These are phyloP conservation scores for Morus bassanus DNA, from an alignment of 2,797 vertebrate genomes.

Conservation along the genomic window DNA sequence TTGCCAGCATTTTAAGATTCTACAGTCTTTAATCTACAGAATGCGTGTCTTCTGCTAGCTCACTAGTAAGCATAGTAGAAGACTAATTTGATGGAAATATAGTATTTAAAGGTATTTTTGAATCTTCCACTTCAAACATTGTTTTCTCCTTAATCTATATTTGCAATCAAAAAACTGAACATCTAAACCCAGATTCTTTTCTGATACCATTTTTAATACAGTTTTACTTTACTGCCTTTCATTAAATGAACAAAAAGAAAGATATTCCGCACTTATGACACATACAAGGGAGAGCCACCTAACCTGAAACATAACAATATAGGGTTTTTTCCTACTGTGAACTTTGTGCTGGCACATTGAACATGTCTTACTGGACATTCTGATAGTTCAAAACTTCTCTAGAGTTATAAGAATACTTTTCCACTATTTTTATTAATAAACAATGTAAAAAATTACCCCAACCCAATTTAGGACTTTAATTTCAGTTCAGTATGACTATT, in stretches of 20 bases:
- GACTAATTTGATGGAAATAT: neutral
- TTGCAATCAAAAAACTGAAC: neutral
- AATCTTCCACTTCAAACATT: neutral
- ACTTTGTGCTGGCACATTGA: neutral
- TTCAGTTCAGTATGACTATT: neutral
- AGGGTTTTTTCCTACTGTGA: neutral
- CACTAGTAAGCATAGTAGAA: neutral
- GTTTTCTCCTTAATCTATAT: neutral
- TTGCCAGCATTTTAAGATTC: neutral
- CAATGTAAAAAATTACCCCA: fast-evolving
- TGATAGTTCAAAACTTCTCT: neutral
- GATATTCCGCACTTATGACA: neutral
- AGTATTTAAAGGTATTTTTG: neutral
- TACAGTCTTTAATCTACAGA: neutral
- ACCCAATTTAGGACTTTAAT: neutral
- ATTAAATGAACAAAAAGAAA: neutral
- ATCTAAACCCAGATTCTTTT: neutral
- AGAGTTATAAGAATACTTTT: neutral
- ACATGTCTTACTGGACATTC: neutral
- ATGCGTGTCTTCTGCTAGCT: neutral
- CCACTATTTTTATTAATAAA: neutral
- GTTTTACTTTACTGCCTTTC: neutral
- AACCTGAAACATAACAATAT: neutral
- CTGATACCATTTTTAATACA: neutral
- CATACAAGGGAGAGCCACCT: neutral